phyloP scores from a whole-genome alignment of 2,888 invertebrate genomes.

The Drosophila basisetae region DNA sequence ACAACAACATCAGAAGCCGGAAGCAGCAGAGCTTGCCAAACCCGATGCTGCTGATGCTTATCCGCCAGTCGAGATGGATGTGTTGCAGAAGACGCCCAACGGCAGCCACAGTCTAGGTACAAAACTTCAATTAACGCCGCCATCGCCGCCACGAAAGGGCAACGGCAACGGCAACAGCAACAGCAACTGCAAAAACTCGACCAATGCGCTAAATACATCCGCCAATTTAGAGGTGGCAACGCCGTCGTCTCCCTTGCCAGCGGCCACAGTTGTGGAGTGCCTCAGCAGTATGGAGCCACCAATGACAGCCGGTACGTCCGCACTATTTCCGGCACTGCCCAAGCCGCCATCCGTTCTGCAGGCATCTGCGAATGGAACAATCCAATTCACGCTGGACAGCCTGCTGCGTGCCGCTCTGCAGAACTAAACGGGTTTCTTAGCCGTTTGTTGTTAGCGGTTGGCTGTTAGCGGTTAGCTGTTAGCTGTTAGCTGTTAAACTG shows the following conservation, averaged over 20 bases:
- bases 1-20: slow-evolving; percentile 66
- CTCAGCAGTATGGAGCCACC: slow-evolving; percentile 58
- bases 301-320: slow-evolving; percentile 38
- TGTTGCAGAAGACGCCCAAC: slow-evolving; percentile 53
- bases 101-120: slow-evolving; percentile 54
- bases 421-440: slow-evolving; percentile 48
- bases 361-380: slow-evolving; percentile 69
- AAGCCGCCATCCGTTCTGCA: slow-evolving; percentile 71
- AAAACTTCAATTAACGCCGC: slow-evolving; percentile 40
- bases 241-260: slow-evolving; percentile 25
- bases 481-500: slow-evolving; percentile 16
- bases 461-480: slow-evolving; percentile 17
- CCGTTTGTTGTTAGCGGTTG: slow-evolving; percentile 8
- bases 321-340: slow-evolving; percentile 62
- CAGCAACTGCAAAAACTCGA: slow-evolving; percentile 36
- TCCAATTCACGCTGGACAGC: slow-evolving; percentile 70
- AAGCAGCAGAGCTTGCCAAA: slow-evolving; percentile 37
- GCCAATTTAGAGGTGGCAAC: slow-evolving; percentile 28
- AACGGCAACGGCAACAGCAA: slow-evolving; percentile 17
- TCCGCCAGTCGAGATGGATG: slow-evolving; percentile 10
- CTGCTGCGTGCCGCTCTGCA: slow-evolving; percentile 73
- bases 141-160: slow-evolving; percentile 59
- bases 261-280: slow-evolving; percentile 49
- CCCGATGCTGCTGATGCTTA: slow-evolving; percentile 8
- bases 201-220: slow-evolving; percentile 29